Percentiles rank a stretch among this genome's conserved stretches.
These are phyloP conservation scores for Yponomeuta cagnagella DNA, from an alignment of 2,888 invertebrate genomes.

Conservation along the genomic window DNA sequence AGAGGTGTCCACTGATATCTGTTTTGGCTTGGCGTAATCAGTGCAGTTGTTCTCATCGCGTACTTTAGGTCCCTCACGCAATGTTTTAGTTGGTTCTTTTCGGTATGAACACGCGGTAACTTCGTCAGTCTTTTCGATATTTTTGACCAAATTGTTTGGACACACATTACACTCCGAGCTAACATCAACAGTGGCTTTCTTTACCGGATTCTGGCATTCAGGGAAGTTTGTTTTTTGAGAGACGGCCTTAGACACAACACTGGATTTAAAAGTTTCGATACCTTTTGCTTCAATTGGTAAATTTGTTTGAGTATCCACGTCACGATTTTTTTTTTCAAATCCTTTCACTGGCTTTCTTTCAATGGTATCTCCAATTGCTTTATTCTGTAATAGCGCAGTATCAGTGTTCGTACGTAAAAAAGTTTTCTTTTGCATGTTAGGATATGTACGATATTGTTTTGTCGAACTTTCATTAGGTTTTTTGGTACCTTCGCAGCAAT, in stretches of 20 bases:
- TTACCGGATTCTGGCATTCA: background rate
- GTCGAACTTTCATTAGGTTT: background rate
- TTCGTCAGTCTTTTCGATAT: too few species aligned
- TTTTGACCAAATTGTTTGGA: too few species aligned
- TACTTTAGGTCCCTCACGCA: too few species aligned
- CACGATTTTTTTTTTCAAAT: background rate
- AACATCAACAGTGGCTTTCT: too few species aligned
- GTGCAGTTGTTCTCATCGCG: background rate
- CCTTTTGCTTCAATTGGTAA: background rate
- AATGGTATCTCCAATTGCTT: background rate
- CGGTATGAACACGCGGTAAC: too few species aligned
- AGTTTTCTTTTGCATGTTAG: conserved; percentile 8
- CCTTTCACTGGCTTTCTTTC: conserved; percentile 43
- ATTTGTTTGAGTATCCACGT: background rate
- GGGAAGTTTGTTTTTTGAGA: background rate
- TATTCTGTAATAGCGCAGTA: conserved; percentile 4
- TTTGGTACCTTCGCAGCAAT: background rate
- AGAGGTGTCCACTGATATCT: background rate
- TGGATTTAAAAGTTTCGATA: background rate
- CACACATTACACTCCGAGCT: too few species aligned
- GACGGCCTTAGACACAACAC: background rate
- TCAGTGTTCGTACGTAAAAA: conserved; percentile 15
- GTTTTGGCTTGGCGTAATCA: background rate
- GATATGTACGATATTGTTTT: conserved; percentile 7
- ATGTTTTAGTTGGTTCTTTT: too few species aligned